A percentile compares a stretch with the other conserved stretches of the same genome.
Conservation (phyloP, 2,888 invertebrate species). For the Cryptosula pallasiana region DNA sequence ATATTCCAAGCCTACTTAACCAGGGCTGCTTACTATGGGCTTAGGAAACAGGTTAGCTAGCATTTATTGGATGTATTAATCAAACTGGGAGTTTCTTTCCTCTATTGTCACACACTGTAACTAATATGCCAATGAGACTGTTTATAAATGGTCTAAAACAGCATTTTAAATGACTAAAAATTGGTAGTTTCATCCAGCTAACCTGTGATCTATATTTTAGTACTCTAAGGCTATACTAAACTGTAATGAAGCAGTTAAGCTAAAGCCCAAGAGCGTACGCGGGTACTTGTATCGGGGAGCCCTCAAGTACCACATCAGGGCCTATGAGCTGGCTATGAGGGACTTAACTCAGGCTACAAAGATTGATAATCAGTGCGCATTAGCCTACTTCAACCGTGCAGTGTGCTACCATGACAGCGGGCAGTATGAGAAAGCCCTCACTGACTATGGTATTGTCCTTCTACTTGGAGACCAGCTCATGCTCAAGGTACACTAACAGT, state of each 20-base stretch:
- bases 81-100: too few species aligned
- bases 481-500: conserved; percentile 36
- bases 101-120: too few species aligned
- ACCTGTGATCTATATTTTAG: conserved; percentile 25
- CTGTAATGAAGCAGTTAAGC: conserved; percentile 52
- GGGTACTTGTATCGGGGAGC: conserved; percentile 53
- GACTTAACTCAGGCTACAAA: conserved; percentile 48
- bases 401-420: conserved; percentile 50
- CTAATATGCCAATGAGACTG: too few species aligned
- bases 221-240: conserved; percentile 53
- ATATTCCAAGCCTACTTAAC: conserved; percentile 52
- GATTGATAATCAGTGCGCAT: conserved; percentile 46
- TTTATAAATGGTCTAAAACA: too few species aligned
- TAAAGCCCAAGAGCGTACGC: conserved; percentile 50
- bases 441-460: conserved; percentile 52
- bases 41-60: conserved; percentile 37
- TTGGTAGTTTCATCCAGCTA: too few species aligned
- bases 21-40: conserved; percentile 50
- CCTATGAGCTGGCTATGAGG: conserved; percentile 48
- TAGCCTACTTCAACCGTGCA: conserved; percentile 53
- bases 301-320: conserved; percentile 51
- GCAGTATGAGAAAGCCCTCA: conserved; percentile 44
- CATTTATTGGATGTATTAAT: too few species aligned
- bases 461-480: conserved; percentile 44
- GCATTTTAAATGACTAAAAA: too few species aligned